Evolutionary conservation across 2,797 vertebrate genomes (phyloP).

Genomic region (Halcyon leucocephala): DNA sequence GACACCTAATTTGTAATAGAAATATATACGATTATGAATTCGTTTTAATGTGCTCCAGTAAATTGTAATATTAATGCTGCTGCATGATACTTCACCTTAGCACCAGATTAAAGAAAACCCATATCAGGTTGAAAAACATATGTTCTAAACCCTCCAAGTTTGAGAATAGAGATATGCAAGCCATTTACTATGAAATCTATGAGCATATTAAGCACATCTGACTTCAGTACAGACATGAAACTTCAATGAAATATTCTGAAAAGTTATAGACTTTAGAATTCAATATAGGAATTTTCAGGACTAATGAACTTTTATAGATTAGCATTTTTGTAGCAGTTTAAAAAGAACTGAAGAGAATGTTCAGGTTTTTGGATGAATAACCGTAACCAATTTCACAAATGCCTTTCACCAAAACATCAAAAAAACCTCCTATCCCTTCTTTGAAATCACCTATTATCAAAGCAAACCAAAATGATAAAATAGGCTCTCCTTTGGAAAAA

Average conservation of each 20-base stretch:
- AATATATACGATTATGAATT: not conserved
- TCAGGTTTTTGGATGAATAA: not conserved
- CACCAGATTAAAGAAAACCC: not conserved
- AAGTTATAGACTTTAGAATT: not conserved
- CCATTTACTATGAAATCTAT: not conserved
- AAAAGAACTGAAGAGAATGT: rapidly evolving
- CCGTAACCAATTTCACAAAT: not conserved
- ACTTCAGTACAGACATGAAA: not conserved
- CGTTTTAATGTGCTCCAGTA: not conserved
- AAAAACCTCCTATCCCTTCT: not conserved
- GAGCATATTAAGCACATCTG: not conserved
- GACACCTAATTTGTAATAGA: not conserved
- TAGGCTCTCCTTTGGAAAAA: not conserved
- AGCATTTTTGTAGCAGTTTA: not conserved
- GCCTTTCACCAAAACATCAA: not conserved
- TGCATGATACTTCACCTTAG: not conserved
- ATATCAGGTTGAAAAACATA: not conserved
- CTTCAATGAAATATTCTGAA: not conserved
- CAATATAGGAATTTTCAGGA: not conserved
- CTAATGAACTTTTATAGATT: not conserved
- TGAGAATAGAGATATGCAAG: not conserved
- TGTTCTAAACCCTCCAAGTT: not conserved
- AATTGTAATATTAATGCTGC: not conserved
- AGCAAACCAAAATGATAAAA: not conserved
- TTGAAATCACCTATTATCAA: not conserved